Conservation (phyloP, 1,140 invertebrate genomes). For the Psix sp. region DNA sequence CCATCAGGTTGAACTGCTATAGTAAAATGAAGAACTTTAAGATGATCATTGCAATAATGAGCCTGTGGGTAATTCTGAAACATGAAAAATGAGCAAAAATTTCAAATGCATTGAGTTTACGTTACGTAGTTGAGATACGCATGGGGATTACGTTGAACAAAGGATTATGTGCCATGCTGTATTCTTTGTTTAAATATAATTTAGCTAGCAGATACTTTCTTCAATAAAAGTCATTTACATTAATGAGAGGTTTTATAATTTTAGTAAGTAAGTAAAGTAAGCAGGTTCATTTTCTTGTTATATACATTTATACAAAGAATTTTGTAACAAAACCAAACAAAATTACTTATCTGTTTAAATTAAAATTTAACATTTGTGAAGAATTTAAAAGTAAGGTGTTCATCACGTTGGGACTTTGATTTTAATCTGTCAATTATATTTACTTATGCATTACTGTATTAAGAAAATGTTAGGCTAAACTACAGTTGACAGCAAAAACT, state of each 20-base stretch:
- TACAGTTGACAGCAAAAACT: too few species aligned
- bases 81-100: constrained; percentile 10
- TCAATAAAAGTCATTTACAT: constrained; percentile 3
- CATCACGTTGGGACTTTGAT: too few species aligned
- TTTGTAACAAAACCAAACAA: too few species aligned
- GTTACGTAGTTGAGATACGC: background rate
- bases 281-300: too few species aligned
- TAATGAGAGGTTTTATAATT: constrained; percentile 7
- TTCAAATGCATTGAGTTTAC: constrained; percentile 5
- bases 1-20: constrained; percentile 14
- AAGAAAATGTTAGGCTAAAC: too few species aligned
- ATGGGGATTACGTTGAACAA: constrained; percentile 8
- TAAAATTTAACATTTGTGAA: too few species aligned
- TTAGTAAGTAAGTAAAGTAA: too few species aligned
- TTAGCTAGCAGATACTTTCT: background rate
- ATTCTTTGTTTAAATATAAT: constrained; percentile 4
- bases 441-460: too few species aligned
- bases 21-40: constrained; percentile 24
- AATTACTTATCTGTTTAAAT: too few species aligned
- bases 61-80: background rate
- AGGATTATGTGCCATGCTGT: constrained; percentile 6
- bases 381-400: too few species aligned
- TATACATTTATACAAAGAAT: too few species aligned
- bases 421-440: too few species aligned
- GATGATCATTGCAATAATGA: constrained; percentile 6